Conservation (phyloP, 2,113 vertebrate genomes). For the Centropristis striata region DNA sequence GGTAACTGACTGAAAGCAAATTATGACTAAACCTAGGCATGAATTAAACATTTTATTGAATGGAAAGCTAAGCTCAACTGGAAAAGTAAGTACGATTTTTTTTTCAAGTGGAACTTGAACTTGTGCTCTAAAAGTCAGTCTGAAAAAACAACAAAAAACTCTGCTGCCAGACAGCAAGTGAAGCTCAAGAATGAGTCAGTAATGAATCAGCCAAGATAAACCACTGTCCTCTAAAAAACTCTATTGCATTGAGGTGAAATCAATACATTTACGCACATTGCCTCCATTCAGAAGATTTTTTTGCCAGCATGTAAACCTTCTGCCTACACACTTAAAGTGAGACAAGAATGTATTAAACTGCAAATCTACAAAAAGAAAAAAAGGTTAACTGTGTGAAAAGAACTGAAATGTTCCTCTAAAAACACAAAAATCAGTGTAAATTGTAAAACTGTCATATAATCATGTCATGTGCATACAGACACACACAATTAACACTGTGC, state of each 20-base stretch:
- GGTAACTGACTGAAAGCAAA: conserved; percentile 44
- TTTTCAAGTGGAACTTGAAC: conserved; percentile 15
- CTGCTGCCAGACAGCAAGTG: conserved; percentile 15
- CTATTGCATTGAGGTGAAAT: conserved; percentile 19
- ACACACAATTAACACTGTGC: conserved; percentile 64
- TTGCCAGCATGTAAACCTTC: conserved; percentile 13
- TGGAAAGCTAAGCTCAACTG: not conserved
- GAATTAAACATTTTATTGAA: conserved; percentile 34
- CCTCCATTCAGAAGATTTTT: not conserved
- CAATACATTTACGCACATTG: not conserved
- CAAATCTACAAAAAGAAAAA: conserved; percentile 17
- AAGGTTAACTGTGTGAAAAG: not conserved
- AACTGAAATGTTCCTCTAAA: conserved; percentile 8
- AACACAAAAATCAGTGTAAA: conserved; percentile 19
- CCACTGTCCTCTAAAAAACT: conserved; percentile 44
- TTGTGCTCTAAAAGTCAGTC: conserved; percentile 10
- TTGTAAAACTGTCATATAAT: conserved; percentile 23
- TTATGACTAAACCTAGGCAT: conserved; percentile 22
- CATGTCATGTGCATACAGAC: conserved; percentile 14
- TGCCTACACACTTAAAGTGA: conserved; percentile 21
- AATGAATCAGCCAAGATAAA: conserved; percentile 9
- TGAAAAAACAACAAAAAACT: not conserved
- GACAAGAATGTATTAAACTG: conserved; percentile 4
- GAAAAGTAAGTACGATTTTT: not conserved
- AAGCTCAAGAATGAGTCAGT: conserved; percentile 34